Percentiles rank a stretch among this genome's conserved stretches.
phyloP scores from a whole-genome alignment of 2,797 vertebrate species.

The Xiphorhynchus erythropygius region DNA sequence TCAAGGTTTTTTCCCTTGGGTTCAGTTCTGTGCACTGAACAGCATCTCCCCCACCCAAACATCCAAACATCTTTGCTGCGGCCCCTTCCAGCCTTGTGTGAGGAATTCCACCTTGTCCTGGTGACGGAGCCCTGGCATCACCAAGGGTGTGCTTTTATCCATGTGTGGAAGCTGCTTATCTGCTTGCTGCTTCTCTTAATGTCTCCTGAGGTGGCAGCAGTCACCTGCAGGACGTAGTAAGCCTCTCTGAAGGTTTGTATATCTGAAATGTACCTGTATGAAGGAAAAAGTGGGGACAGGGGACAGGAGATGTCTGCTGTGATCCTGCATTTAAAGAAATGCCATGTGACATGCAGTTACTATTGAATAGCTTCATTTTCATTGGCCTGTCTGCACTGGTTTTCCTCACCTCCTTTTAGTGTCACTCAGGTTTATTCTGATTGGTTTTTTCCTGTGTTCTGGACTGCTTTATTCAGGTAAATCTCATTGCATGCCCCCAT shows the following conservation, averaged over 20 bases:
- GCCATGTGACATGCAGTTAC: not conserved
- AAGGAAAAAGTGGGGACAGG: not conserved
- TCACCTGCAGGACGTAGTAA: not conserved
- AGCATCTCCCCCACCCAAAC: no score
- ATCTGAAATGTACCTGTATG: not conserved
- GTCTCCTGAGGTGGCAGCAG: not conserved
- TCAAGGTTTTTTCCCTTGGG: no score
- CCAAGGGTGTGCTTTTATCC: not conserved
- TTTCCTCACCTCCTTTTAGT: not conserved
- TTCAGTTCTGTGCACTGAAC: no score
- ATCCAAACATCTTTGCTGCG: no score
- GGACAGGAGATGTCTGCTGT: not conserved
- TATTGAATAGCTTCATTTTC: not conserved
- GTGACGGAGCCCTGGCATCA: not conserved
- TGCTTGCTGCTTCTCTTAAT: not conserved
- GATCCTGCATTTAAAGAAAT: not conserved
- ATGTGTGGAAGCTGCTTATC: not conserved
- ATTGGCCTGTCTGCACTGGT: not conserved
- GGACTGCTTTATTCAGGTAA: not conserved
- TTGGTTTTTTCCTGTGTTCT: not conserved
- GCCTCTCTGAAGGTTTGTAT: not conserved
- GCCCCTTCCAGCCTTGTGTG: no score
- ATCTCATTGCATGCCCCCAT: not conserved
- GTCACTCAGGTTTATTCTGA: not conserved
- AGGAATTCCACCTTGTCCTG: not conserved